Conservation (phyloP, 2,113 vertebrate species). For the Otolemur garnettii region DNA sequence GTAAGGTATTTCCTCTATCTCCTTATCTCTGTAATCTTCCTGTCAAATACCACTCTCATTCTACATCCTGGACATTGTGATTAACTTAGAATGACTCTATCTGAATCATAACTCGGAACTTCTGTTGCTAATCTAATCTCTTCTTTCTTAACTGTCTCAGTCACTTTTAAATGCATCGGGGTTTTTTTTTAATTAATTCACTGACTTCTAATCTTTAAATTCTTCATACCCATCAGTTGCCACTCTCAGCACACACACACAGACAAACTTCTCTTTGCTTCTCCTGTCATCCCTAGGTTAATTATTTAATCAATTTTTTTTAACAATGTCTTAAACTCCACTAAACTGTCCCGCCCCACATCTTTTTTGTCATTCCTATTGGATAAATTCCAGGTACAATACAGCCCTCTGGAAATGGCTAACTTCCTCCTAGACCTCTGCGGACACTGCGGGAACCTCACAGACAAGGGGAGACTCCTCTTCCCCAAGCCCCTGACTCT, state of each 20-base stretch:
- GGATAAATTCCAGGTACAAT: not conserved
- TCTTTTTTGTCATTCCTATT: not conserved
- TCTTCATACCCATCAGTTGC: not conserved
- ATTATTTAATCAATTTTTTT: not conserved
- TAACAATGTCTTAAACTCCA: not conserved
- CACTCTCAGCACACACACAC: not conserved
- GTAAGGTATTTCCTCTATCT: conserved; percentile 37
- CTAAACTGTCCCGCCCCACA: not conserved
- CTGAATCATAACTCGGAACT: conserved; percentile 70
- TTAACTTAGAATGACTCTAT: conserved; percentile 30
- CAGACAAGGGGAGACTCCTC: not conserved
- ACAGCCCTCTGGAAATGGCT: not conserved
- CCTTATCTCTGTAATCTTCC: conserved; percentile 7
- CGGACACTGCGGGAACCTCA: not conserved
- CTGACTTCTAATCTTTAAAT: not conserved
- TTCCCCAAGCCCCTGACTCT: not conserved
- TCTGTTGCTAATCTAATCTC: not conserved
- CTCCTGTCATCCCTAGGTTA: not conserved
- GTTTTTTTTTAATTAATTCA: not conserved
- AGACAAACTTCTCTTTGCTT: not conserved
- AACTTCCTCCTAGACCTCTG: not conserved
- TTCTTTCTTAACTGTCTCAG: not conserved
- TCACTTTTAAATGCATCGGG: not conserved
- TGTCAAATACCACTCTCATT: conserved; percentile 10
- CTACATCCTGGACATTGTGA: conserved; percentile 50